Evolutionary conservation across 2,113 vertebrate species (phyloP).

Genomic region (Phalacrocorax carbo): DNA sequence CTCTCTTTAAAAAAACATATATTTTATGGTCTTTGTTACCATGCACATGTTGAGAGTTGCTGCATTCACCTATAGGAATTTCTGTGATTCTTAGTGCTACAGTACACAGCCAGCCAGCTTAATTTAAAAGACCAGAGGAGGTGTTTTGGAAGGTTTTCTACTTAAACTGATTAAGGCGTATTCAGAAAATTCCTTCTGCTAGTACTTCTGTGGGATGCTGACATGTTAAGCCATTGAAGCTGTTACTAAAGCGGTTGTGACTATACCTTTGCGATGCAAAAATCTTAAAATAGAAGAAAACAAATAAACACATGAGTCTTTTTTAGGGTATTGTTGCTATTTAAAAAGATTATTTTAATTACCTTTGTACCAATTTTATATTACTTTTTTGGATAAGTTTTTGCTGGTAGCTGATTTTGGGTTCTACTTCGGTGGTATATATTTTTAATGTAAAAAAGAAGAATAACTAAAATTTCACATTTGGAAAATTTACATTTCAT

Average conservation of each 20-base stretch:
- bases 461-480: not conserved
- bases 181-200: not conserved
- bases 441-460: not conserved
- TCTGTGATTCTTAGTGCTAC: not conserved
- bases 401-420: not conserved
- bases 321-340: not conserved
- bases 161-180: not conserved
- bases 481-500: not conserved
- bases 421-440: not conserved
- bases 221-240: not conserved
- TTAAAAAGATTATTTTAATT: not conserved
- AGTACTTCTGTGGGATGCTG: not conserved
- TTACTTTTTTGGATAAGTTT: not conserved
- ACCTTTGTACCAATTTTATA: not conserved
- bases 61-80: not conserved
- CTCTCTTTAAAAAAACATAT: not conserved
- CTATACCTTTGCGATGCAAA: not conserved
- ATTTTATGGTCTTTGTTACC: not conserved
- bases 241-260: not conserved
- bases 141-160: not conserved
- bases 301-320: not conserved
- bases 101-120: not conserved
- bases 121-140: not conserved
- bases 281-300: not conserved
- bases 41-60: not conserved